Evolutionary conservation across 2,888 invertebrate genomes (phyloP).

Genomic region (Cheilosia urbana): DNA sequence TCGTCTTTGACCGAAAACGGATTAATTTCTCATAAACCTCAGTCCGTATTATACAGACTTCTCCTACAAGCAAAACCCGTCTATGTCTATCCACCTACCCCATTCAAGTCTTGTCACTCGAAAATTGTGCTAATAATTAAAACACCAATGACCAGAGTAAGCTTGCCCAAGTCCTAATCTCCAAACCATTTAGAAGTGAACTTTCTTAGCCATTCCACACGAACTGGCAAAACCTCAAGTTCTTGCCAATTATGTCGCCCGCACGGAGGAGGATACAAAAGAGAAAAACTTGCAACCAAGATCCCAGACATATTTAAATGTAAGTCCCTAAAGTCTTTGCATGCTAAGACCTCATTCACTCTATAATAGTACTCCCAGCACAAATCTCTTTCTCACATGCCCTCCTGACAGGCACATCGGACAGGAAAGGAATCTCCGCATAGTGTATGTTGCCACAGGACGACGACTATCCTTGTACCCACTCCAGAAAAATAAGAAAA

Average conservation of each 20-base stretch:
- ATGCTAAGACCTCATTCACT: conserved; percentile 55
- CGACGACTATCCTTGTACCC: neutral
- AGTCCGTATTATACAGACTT: too few relatives aligned
- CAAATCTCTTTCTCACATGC: conserved; percentile 47
- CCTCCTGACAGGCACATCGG: conserved; percentile 37
- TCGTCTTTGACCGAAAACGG: neutral
- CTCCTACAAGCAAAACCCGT: too few relatives aligned
- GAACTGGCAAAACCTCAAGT: conserved; percentile 9
- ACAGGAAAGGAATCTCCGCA: conserved; percentile 30
- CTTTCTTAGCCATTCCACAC: neutral
- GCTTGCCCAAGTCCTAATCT: conserved; percentile 7
- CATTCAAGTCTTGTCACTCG: too few relatives aligned
- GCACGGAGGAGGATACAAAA: neutral
- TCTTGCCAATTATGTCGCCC: neutral
- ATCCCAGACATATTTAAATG: conserved; percentile 66
- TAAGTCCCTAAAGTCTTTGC: conserved; percentile 65
- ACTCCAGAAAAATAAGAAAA: conserved; percentile 10
- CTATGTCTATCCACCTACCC: too few relatives aligned
- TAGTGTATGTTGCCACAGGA: conserved; percentile 19
- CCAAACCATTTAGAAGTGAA: conserved; percentile 22
- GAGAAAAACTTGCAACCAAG: conserved; percentile 32
- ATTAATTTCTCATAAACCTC: too few relatives aligned
- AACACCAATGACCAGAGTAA: neutral
- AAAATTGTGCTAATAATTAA: conserved; percentile 2
- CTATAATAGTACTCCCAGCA: conserved; percentile 29